Conservation (phyloP, 2,113 vertebrate species). For the Labeo rohita region DNA sequence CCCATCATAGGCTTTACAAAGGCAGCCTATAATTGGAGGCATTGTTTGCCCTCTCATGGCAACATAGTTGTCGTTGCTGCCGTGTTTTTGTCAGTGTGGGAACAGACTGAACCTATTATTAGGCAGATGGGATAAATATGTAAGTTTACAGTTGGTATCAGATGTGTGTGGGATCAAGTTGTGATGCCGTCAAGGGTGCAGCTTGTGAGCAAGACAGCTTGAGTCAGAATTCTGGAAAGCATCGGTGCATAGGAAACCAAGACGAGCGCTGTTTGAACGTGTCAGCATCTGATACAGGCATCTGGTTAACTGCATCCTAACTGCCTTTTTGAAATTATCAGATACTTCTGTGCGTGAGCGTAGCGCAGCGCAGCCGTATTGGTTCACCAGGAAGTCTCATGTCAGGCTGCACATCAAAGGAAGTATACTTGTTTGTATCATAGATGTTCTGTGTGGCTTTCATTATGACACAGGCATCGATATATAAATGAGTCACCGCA, state of each 20-base stretch:
- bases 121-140: constrained; percentile 33
- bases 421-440: constrained; percentile 48
- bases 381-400: constrained; percentile 51
- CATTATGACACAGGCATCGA: constrained; percentile 52
- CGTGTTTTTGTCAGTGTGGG: constrained; percentile 13
- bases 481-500: constrained; percentile 47
- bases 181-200: constrained; percentile 44
- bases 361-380: background rate
- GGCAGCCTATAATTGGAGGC: constrained; percentile 11
- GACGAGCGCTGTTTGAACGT: background rate
- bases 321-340: constrained; percentile 5
- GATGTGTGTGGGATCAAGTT: constrained; percentile 52
- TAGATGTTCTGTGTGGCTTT: constrained; percentile 55
- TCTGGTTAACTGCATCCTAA: constrained; percentile 10
- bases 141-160: constrained; percentile 43
- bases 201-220: constrained; percentile 44
- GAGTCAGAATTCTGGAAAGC: constrained; percentile 52
- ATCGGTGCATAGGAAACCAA: constrained; percentile 4
- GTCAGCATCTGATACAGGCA: constrained; percentile 16
- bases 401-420: constrained; percentile 48
- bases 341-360: background rate
- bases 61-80: background rate
- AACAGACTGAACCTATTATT: constrained; percentile 23
- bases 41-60: background rate
- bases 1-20: constrained; percentile 11